phyloP scores from a whole-genome alignment of 2,797 vertebrate genomes.

The Botia almorhae region DNA sequence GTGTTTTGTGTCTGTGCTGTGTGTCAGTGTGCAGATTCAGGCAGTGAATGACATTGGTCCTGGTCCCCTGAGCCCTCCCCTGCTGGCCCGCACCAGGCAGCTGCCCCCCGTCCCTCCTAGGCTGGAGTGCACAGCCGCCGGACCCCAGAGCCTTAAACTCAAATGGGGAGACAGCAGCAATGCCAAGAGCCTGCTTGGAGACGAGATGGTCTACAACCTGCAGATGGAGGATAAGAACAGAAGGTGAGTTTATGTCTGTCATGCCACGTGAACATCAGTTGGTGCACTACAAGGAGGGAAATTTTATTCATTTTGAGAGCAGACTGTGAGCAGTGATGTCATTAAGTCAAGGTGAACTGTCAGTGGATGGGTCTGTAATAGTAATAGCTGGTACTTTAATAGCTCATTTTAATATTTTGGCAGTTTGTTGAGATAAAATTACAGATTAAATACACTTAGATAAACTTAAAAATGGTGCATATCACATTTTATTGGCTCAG shows the following conservation, averaged over 20 bases:
- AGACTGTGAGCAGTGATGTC: not conserved
- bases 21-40: conserved; percentile 88
- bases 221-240: conserved; percentile 95
- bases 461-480: no score
- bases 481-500: no score
- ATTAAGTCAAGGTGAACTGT: conserved; percentile 15
- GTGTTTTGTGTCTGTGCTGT: not conserved
- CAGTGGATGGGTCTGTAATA: not conserved
- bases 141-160: conserved; percentile 96
- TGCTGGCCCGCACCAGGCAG: conserved; percentile 88
- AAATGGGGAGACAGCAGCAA: conserved; percentile 92
- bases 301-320: not conserved
- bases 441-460: not conserved
- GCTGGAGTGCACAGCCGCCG: conserved; percentile 90
- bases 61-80: conserved; percentile 84
- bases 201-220: conserved; percentile 88
- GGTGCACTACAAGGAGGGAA: not conserved
- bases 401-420: not conserved
- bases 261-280: not conserved
- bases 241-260: conserved; percentile 75
- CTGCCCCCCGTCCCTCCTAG: conserved; percentile 91
- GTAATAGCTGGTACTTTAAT: not conserved
- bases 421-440: not conserved
- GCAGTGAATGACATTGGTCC: conserved; percentile 92
- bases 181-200: conserved; percentile 73